Base-by-base conservation (phyloP, 2,797 vertebrate species). In the Synaphobranchus kaupii region DNA sequence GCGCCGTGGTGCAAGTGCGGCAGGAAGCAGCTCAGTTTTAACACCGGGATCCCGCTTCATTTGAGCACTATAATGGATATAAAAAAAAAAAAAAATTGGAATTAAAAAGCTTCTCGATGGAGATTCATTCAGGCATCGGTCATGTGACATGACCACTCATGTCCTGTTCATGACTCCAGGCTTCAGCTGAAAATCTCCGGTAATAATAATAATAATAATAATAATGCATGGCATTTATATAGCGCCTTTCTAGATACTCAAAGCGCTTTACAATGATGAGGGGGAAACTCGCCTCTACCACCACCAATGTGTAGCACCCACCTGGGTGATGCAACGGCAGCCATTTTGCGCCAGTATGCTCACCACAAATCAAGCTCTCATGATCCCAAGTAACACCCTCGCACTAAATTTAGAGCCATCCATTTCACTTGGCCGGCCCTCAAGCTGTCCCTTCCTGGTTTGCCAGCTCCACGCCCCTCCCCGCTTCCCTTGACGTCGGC, bases 381-480 rank as follows among this genome's bases (percentile, higher is more conserved):
- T 95, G 95, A 95, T 95, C 95, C 95, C 92, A 93, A 96, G 94
- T 96, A 96, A 95, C 95, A 95, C 94, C 86, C 85, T 86, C 47
- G 91, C 95, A 94, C 95, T 95, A 96, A 96, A 91, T 97, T 97
- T 97, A 97, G 96, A 96, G 92, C 90, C 93, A 92, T 93, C 93
- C 89, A 91, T 96, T 96, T 95, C 92, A 93, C 92, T 96, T 96
- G 96, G 96, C 95, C 91, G 89, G 0, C 0, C 28, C 93, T 39
- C 93, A 56, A 3, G 28, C 76, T 68, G 93, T 86, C 89, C 92
- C 92, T 90, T 92, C 93, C 84, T 80, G 34, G n/a, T 25, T 39
- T 83, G 54, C 58, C 3, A n/a, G 54, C 54, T 22, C 58, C 73
- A n/a, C 39, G 12, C 13, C 68, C 47, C 71, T 5, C 80, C 34